These are phyloP conservation scores for Odontamblyopus rebecca DNA, from an alignment of 2,797 vertebrate genomes.

Conservation along the genomic window DNA sequence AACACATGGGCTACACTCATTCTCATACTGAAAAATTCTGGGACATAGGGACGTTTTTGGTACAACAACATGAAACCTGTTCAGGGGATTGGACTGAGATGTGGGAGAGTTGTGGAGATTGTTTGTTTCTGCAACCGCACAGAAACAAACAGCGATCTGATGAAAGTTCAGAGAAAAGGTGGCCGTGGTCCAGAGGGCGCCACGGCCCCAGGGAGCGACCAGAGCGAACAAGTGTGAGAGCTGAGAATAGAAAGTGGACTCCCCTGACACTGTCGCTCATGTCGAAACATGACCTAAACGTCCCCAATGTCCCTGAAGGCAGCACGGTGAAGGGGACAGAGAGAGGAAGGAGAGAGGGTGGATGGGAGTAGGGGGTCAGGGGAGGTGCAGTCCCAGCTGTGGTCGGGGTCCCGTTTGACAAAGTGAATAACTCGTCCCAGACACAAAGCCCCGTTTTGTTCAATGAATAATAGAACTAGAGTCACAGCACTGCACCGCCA, in stretches of 20 bases:
- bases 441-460: constrained; percentile 52
- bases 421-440: constrained; percentile 31
- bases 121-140: background rate
- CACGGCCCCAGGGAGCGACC: constrained; percentile 39
- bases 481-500: constrained; percentile 27
- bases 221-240: constrained; percentile 12
- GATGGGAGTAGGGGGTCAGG: background rate
- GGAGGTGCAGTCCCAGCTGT: constrained; percentile 71
- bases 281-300: constrained; percentile 55
- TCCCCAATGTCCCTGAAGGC: constrained; percentile 59
- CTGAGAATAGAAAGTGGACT: constrained; percentile 38
- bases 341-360: constrained; percentile 19
- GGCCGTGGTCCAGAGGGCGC: constrained; percentile 23
- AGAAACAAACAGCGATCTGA: constrained; percentile 26
- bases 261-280: constrained; percentile 54
- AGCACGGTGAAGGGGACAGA: constrained; percentile 71
- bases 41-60: background rate
- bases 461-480: constrained; percentile 62
- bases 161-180: constrained; percentile 29
- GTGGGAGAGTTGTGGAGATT: background rate
- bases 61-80: background rate
- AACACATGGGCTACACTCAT: background rate
- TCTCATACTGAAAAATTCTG: background rate
- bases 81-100: background rate
- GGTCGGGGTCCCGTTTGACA: constrained; percentile 59